phyloP scores from a whole-genome alignment of 2,797 vertebrate genomes.

The Cryptoprocta ferox region DNA sequence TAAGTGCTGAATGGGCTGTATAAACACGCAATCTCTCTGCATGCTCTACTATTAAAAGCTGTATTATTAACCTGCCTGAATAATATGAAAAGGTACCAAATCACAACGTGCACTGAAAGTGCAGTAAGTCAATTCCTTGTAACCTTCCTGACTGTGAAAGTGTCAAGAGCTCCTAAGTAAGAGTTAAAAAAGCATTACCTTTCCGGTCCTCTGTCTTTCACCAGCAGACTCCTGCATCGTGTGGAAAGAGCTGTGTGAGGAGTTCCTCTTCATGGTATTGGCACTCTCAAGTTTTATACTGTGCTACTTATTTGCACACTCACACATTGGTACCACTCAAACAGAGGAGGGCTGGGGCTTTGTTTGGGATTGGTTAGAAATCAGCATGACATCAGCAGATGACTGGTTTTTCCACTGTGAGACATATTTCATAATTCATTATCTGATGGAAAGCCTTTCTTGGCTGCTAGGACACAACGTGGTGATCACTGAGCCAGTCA shows the following conservation, averaged over 20 bases:
- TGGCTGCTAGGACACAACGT: conserved; percentile 84
- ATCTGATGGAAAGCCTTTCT: conserved; percentile 88
- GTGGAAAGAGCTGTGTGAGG: conserved; percentile 86
- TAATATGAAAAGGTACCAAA: conserved; percentile 50
- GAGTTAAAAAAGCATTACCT: conserved; percentile 86
- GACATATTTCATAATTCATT: conserved; percentile 88
- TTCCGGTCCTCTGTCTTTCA: conserved; percentile 82
- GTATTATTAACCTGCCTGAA: conserved; percentile 57
- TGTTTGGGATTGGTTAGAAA: conserved; percentile 87
- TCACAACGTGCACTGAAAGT: conserved; percentile 13
- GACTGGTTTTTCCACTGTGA: conserved; percentile 89
- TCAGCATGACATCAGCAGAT: conserved; percentile 87
- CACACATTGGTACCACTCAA: conserved; percentile 85
- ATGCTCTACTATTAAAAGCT: conserved; percentile 64
- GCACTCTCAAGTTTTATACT: conserved; percentile 88
- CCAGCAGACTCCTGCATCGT: conserved; percentile 85
- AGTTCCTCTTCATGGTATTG: conserved; percentile 85
- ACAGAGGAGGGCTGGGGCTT: conserved; percentile 85
- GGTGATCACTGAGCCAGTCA: conserved; percentile 80
- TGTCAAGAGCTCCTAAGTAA: conserved; percentile 81
- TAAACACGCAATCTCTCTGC: conserved; percentile 66
- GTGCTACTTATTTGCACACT: conserved; percentile 87
- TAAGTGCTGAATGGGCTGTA: conserved; percentile 65
- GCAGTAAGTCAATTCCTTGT: conserved; percentile 65
- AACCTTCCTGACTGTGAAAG: conserved; percentile 61